Evolutionary conservation across 1,140 invertebrate species (phyloP).

Genomic region (Branchinecta lynchi): DNA sequence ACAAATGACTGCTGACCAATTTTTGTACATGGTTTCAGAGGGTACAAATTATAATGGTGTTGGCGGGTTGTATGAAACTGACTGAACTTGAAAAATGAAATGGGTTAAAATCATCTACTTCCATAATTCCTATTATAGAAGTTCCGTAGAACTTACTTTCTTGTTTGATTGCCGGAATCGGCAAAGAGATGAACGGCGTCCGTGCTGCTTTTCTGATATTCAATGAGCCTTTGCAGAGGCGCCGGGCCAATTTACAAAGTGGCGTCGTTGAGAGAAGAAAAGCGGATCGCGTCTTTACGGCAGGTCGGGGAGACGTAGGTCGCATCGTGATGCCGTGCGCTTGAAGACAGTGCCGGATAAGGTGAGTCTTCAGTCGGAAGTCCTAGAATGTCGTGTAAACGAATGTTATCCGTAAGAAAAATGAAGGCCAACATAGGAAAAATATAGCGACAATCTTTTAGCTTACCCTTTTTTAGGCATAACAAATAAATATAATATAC

Average conservation of each 20-base stretch:
- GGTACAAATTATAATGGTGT: too few relatives aligned
- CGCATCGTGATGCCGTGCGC: conserved; percentile 59
- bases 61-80: too few relatives aligned
- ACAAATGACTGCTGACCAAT: too few relatives aligned
- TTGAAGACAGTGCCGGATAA: conserved; percentile 78
- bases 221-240: conserved; percentile 64
- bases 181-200: conserved; percentile 52
- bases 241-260: conserved; percentile 66
- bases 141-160: conserved; percentile 46
- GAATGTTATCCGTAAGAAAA: too few relatives aligned
- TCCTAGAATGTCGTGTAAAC: conserved; percentile 37
- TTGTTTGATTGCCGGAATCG: conserved; percentile 61
- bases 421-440: too few relatives aligned
- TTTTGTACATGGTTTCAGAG: too few relatives aligned
- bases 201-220: conserved; percentile 68
- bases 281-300: conserved; percentile 91
- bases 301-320: conserved; percentile 63
- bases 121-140: too few relatives aligned
- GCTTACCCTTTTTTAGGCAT: too few relatives aligned
- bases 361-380: conserved; percentile 79
- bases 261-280: conserved; percentile 64
- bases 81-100: too few relatives aligned
- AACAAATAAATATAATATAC: too few relatives aligned
- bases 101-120: too few relatives aligned
- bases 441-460: too few relatives aligned